Base-by-base conservation (phyloP, 2,888 invertebrate species). In the Aelia acuminata region DNA sequence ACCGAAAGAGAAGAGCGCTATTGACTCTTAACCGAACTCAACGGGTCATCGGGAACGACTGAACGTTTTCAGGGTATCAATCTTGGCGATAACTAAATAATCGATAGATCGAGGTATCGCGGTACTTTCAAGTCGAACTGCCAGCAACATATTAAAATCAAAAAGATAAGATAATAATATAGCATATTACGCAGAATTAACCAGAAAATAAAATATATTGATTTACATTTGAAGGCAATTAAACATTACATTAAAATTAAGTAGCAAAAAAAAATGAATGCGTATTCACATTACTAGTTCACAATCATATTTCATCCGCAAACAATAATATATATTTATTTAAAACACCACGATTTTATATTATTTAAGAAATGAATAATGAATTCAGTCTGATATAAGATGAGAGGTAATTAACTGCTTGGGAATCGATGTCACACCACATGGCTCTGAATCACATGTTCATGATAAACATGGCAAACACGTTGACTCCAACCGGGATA, bases 21-120 rank as follows among this genome's bases (percentile, higher is more conserved):
- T 0, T 18, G 20, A 48, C 48, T 49, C 48, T 47, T 20, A 4
- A 84, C 84, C 35, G 5, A 49, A 26, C 49, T 26, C 48, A 18
- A 48, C 50, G 84, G 87, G 53, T 57, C 87, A 84, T 75, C 87
- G 80, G 84, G 84, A 35, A 48, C 84, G 84, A 84, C 84, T 84
- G 84, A 84, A 84, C 49, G n/a, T 49, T 31, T 84, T 84, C 48
- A 35, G 49, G 63, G 63, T 70, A 70, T 70, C 63, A 35, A 8
- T 70, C 18, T 35, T 5, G 11, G 31, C 31, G 84, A 35, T 48
- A n/a, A 48, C 15, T n/a, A 1, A 8, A 26, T 1, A 49, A 84
- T 84, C 84, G 84, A 84, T 84, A 31, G 20, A 84, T 84, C 84
- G 84, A 84, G 13, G 35, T 49, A n/a, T 0, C 3, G 35, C 31